A percentile compares a stretch with the other conserved stretches of the same genome.
These are phyloP conservation scores for Pachyuromys duprasi DNA, from an alignment of 2,797 vertebrate species.

Conservation along the genomic window DNA sequence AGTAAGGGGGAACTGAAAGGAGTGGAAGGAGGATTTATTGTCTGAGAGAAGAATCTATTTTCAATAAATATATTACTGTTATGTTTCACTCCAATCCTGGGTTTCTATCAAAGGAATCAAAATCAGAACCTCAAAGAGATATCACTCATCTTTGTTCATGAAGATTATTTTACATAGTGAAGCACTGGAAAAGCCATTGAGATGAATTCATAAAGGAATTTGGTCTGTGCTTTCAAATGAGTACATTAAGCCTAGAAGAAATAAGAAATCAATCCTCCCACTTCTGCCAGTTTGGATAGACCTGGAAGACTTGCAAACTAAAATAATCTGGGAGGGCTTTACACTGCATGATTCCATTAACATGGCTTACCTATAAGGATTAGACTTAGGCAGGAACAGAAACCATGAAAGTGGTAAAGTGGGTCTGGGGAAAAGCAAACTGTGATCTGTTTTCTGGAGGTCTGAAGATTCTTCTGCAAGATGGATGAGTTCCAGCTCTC, in stretches of 20 bases:
- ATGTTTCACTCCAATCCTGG: background rate
- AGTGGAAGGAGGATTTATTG: background rate
- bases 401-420: background rate
- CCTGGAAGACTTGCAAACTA: background rate
- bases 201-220: background rate
- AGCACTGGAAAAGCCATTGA: background rate
- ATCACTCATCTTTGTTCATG: background rate
- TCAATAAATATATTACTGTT: background rate
- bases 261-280: background rate
- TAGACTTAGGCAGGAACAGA: background rate
- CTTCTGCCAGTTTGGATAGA: background rate
- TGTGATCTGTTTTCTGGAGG: background rate
- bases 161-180: background rate
- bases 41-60: background rate
- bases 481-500: background rate
- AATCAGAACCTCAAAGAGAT: background rate
- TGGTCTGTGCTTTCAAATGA: background rate
- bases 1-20: background rate
- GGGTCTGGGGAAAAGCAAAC: background rate
- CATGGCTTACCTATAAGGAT: background rate
- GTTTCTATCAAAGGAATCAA: background rate
- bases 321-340: background rate
- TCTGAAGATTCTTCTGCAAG: background rate
- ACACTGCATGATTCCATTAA: background rate
- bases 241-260: background rate